Evolutionary conservation across 2,888 invertebrate species (phyloP), one percentile per base, ranked within the genome.

Genomic region (Hydriomena furcata): DNA sequence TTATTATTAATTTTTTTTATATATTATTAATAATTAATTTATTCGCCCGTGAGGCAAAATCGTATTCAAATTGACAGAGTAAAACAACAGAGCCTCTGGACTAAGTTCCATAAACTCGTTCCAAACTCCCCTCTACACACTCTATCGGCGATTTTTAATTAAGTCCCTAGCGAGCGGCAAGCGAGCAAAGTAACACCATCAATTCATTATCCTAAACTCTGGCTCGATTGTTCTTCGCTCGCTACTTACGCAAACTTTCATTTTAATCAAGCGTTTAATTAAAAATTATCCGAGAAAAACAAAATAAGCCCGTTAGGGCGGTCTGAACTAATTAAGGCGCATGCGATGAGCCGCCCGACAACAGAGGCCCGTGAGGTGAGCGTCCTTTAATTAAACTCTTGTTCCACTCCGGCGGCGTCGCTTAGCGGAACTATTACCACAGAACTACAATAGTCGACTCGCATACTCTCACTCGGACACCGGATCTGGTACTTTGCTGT

Each of bases 231-330:
- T 89, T 89, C 84, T 84, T 81, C 85, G 88, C 82, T 83, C 85
- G 88, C 84, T 89, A 90, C 90, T 90, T 90, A 89, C 84, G 86
- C 88, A 88, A 90, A 90, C 89, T 90, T 89, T 90, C 87, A 90
- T 90, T 90, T 90, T 90, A 89, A 90, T 90, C 90, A 90, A 89
- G 88, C 90, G 86, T 90, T 89, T 90, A 90, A 90, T 90, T 90
- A 89, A 90, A 90, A 90, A 90, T 90, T 90, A 89, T 88, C 88
- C 84, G 86, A 87, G 88, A 89, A 90, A 89, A 89, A 90, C 90
- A 89, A 90, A 90, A 89, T 89, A 89, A 89, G 89, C 84, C 86
- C 80, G 88, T 87, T 87, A 86, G 87, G 87, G 85, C 84, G 85
- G 86, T 82, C 83, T 85, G 87, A 82, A 87, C 85, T 89, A 90